Base-by-base conservation (phyloP, 1,140 invertebrate species). In the Bombus soroeensis region DNA sequence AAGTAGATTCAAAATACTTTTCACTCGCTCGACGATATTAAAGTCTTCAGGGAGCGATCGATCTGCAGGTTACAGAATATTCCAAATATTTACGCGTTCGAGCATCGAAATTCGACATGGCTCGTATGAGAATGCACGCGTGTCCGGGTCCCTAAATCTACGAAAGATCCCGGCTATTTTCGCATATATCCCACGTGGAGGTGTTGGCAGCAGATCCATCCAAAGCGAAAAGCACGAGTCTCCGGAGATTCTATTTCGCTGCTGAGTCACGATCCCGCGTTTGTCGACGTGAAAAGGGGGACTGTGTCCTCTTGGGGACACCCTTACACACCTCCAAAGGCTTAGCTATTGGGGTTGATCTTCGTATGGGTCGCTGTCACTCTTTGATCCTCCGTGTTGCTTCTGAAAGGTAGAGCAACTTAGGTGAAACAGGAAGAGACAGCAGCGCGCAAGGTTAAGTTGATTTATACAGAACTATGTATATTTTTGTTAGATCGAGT, bases 231-330 rank as follows among this genome's bases (percentile, higher is more conserved):
- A 92, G 90, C 91, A 93, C 88, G 90, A 90, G 92, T 92, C 93
- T 90, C 93, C 39, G 66, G 93, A 92, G 94, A 91, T 90, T 86
- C 87, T 76, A 90, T 92, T 90, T 88, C 89, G 83, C 87, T 93
- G 94, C 94, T 93, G 94, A 94, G 91, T 94, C 93, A 94, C 90
- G 90, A 84, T 91, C 79, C 90, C 89, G 89, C 90, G 89, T 88
- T 90, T 90, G 89, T 89, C 91, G 86, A 92, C 89, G 89, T 86
- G 86, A 88, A 91, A 90, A 85, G 76, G 89, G 86, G 83, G 88
- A 78, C 85, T 80, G 22, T 59, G 70, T 90, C 91, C 90, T 90
- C 77, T 43, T 90, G 85, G 92, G 92, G 80, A 88, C 87, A 88
- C 81, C 86, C 74, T 85, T 57, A 74, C 66, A 73, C 83, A 81